These are phyloP conservation scores for Ammospiza maritima DNA, from an alignment of 2,797 vertebrate genomes.

Conservation along the genomic window DNA sequence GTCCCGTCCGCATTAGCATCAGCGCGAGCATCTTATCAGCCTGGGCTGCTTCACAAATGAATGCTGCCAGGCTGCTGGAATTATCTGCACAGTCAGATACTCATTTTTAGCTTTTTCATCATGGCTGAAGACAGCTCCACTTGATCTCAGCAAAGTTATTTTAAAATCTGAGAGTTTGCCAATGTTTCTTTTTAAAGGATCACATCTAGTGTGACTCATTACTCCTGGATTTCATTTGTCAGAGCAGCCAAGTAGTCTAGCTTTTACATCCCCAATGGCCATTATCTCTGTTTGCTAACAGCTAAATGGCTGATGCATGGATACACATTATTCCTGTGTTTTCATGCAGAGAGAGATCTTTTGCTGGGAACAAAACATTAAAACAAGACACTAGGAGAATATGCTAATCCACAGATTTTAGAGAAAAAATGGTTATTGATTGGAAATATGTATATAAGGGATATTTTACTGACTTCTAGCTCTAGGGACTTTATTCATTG, in stretches of 20 bases:
- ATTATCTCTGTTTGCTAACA: constrained; percentile 70
- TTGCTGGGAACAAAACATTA: constrained; percentile 14
- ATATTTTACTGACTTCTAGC: background rate
- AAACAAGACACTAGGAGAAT: background rate
- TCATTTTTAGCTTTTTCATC: constrained; percentile 66
- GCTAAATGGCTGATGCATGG: constrained; percentile 37
- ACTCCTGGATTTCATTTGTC: constrained; percentile 66
- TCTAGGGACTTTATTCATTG: background rate
- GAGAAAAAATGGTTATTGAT: background rate
- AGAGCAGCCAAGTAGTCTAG: constrained; percentile 47
- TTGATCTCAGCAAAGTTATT: constrained; percentile 72
- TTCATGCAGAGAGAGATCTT: constrained; percentile 6
- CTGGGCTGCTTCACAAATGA: constrained; percentile 11
- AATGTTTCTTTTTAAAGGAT: constrained; percentile 72
- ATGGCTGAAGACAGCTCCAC: constrained; percentile 58
- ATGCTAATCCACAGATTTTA: background rate
- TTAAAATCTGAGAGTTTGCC: constrained; percentile 69
- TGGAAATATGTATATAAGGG: background rate
- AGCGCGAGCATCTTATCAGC: background rate
- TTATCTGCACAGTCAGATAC: constrained; percentile 55
- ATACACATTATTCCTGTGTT: constrained; percentile 46
- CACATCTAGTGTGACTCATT: constrained; percentile 69
- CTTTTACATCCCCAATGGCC: constrained; percentile 55
- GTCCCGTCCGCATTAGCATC: background rate
- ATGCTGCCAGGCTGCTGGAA: constrained; percentile 43